Base-by-base conservation (phyloP, 2,888 invertebrate genomes). In the Aphrophora alni region DNA sequence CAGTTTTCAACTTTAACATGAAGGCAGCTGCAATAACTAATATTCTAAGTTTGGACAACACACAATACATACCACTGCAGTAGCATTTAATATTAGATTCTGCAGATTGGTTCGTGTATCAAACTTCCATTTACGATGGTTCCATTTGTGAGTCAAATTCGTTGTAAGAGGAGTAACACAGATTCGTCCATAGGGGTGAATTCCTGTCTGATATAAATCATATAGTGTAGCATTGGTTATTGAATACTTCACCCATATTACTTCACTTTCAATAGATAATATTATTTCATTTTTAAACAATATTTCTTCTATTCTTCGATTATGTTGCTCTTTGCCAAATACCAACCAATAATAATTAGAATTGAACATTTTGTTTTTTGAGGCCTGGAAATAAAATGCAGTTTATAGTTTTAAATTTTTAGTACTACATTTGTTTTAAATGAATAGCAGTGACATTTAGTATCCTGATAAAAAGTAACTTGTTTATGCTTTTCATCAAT, bases 91-190 rank as follows among this genome's bases (percentile, higher is more conserved):
- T 0, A 77, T 27, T 24, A 83, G 44, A 28, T 79, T 81, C 70
- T 44, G 38, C 14, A 83, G 77, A 75, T 83, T 76, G 17, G 77
- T 72, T 70, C 83, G 78, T 24, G 75, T 69, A 24, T 83, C 82
- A 21, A 81, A 77, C 68, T 80, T 83, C 82, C 79, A 81, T 51
- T 71, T 76, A 24, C 80, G 26, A 21, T 44, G 21, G 38, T 75
- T 80, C 80, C 80, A 80, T 4, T 69, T 76, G 33, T 71, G 51
- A 10, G 12, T 75, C 14, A 38, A 26, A 4, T 25, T 24, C 3
- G n/a, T 12, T 14, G 68, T 73, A 68, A 80, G 25, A 38, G 44
- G 21, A 4, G 71, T 71, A 26, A 68, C 44, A 21, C 71, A 51
- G 25, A 75, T 51, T 8, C 59, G 70, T 14, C 76, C 80, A 51